Conservation (phyloP, 2,888 invertebrate species). For the Drosophila buzzatii region DNA sequence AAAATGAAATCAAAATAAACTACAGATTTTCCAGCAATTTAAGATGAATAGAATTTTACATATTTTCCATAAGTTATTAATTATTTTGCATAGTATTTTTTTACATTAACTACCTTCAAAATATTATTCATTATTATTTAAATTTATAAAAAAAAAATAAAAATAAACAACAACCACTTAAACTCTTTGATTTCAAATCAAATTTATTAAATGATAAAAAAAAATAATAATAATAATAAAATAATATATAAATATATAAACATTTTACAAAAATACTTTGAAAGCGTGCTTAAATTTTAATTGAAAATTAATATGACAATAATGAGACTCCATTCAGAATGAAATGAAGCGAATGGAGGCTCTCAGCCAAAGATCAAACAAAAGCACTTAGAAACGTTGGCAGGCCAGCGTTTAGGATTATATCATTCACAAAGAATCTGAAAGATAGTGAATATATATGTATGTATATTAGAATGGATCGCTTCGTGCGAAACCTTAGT, state of each 20-base stretch:
- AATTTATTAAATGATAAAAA: not conserved
- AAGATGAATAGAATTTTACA: no score
- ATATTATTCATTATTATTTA: no score
- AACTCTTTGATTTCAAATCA: no score
- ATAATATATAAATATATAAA: not conserved
- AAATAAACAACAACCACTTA: no score
- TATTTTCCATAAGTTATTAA: no score
- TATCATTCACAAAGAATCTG: conserved; percentile 44
- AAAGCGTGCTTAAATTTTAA: conserved; percentile 3
- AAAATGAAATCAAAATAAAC: not conserved
- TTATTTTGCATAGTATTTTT: no score
- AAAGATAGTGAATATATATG: not conserved
- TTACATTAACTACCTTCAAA: no score
- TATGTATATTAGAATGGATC: not conserved
- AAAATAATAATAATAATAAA: not conserved
- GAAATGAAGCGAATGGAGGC: conserved; percentile 8
- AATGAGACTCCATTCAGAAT: not conserved
- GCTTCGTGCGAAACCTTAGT: not conserved
- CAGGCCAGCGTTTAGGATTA: conserved; percentile 23
- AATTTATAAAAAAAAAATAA: no score
- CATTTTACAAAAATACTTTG: not conserved
- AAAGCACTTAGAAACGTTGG: conserved; percentile 34
- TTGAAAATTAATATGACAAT: not conserved
- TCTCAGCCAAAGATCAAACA: conserved; percentile 9
- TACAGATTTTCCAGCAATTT: no score